Conservation (phyloP, 1,140 invertebrate genomes). For the Euwallacea similis region DNA sequence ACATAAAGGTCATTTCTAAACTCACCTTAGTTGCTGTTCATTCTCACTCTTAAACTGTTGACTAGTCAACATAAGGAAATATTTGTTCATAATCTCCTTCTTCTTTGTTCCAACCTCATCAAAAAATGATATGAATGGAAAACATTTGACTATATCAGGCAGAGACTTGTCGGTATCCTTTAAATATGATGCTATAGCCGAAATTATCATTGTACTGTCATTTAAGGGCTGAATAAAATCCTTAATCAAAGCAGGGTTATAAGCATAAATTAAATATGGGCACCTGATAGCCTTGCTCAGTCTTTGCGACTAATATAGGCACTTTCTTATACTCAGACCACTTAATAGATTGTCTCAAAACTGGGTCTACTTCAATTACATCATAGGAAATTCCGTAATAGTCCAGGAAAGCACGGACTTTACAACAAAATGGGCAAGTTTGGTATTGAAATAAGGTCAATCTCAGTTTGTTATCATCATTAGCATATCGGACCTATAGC, state of each 20-base stretch:
- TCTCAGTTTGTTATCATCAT: conserved; percentile 75
- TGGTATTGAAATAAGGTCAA: conserved; percentile 94
- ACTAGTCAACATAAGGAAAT: conserved; percentile 82
- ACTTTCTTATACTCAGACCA: conserved; percentile 97
- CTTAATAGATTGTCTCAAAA: conserved; percentile 85
- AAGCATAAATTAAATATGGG: conserved; percentile 14
- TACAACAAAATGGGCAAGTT: conserved; percentile 98
- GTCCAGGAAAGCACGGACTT: conserved; percentile 92
- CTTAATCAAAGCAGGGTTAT: conserved; percentile 25
- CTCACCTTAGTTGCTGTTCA: conserved; percentile 24
- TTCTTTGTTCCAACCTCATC: conserved; percentile 70
- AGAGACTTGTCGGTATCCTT: conserved; percentile 65
- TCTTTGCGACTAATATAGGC: conserved; percentile 84
- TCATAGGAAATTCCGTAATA: conserved; percentile 94
- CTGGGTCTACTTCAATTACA: conserved; percentile 95
- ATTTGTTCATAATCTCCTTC: conserved; percentile 89
- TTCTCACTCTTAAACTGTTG: conserved; percentile 51
- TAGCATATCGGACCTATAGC: conserved; percentile 63
- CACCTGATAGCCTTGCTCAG: conserved; percentile 71
- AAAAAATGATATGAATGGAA: conserved; percentile 71
- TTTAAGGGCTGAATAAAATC: conserved; percentile 72
- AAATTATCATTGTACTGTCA: conserved; percentile 95
- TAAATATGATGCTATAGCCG: conserved; percentile 78
- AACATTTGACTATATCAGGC: conserved; percentile 76
- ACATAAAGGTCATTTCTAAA: background rate